Conservation (phyloP, 2,888 invertebrate species). For the Melanargia galathea region DNA sequence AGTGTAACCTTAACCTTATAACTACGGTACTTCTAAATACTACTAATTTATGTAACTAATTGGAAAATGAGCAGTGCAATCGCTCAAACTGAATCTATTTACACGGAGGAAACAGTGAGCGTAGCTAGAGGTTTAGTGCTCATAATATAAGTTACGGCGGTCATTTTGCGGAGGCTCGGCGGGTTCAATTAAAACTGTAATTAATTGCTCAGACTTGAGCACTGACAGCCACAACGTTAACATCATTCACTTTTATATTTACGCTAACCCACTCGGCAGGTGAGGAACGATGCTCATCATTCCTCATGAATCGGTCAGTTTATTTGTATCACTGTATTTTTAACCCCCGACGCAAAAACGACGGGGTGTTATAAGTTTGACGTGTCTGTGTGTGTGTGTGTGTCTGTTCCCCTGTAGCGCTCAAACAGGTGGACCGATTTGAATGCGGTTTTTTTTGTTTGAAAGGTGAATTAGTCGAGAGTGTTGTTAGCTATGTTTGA, state of each 20-base stretch:
- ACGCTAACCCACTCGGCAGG: constrained; percentile 73
- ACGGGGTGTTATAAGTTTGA: no score
- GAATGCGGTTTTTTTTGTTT: no score
- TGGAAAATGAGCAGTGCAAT: constrained; percentile 6
- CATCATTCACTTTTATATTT: constrained; percentile 78
- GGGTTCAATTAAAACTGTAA: constrained; percentile 76
- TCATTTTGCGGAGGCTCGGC: constrained; percentile 49
- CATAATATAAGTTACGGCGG: constrained; percentile 40
- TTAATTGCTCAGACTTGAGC: constrained; percentile 71
- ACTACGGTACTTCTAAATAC: no score
- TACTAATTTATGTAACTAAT: background rate
- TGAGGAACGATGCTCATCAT: constrained; percentile 63
- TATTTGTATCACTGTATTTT: constrained; percentile 8
- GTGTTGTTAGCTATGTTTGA: no score
- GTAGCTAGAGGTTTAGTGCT: constrained; percentile 42
- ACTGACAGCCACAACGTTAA: constrained; percentile 68
- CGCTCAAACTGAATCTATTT: constrained; percentile 2
- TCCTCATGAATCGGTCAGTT: constrained; percentile 52
- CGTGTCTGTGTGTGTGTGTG: no score
- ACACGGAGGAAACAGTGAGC: constrained; percentile 5
- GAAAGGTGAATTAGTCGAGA: no score
- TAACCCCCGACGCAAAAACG: no score
- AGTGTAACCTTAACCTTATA: no score
- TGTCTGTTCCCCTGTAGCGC: no score
- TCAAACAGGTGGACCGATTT: no score